Percentiles rank a stretch among this genome's conserved stretches.
phyloP scores from a whole-genome alignment of 2,113 vertebrate species.

The Phodopus roborovskii region DNA sequence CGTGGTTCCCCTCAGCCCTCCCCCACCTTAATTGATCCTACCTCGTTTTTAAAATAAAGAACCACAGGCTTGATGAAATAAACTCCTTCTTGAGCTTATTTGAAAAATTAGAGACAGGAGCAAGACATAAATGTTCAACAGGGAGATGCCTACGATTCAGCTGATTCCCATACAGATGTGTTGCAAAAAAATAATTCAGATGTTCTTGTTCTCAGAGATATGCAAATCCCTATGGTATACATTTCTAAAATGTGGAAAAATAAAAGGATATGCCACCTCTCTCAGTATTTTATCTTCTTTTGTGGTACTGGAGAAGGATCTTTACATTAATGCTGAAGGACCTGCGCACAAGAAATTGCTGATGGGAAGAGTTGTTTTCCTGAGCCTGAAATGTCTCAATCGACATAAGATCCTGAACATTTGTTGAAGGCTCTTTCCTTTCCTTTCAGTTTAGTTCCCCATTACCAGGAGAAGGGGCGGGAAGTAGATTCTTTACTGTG shows the following conservation, averaged over 20 bases:
- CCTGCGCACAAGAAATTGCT: not conserved
- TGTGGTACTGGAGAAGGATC: not conserved
- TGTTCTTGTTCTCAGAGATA: conserved; percentile 21
- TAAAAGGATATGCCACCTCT: conserved; percentile 26
- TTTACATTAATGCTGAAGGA: not conserved
- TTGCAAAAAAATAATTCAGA: not conserved
- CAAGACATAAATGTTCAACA: not conserved
- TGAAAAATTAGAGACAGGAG: not conserved
- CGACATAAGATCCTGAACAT: not conserved
- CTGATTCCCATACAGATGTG: conserved; percentile 52
- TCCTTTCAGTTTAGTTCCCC: not conserved
- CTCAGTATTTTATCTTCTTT: conserved; percentile 53
- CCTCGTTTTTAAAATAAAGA: conserved; percentile 42
- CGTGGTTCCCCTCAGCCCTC: too few relatives aligned
- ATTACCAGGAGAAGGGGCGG: not conserved
- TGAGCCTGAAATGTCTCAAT: not conserved
- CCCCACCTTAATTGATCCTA: conserved; percentile 18
- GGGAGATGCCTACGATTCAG: not conserved
- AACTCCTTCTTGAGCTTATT: conserved; percentile 8
- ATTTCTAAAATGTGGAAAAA: conserved; percentile 46
- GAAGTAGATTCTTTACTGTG: not conserved
- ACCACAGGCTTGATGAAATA: conserved; percentile 45
- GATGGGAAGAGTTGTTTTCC: conserved; percentile 28
- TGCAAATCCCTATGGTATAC: conserved; percentile 54
- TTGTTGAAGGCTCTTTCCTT: not conserved